Percentiles rank a stretch among this genome's conserved stretches.
Conservation (phyloP, 2,797 vertebrate species). For the Cyclopterus lumpus region DNA sequence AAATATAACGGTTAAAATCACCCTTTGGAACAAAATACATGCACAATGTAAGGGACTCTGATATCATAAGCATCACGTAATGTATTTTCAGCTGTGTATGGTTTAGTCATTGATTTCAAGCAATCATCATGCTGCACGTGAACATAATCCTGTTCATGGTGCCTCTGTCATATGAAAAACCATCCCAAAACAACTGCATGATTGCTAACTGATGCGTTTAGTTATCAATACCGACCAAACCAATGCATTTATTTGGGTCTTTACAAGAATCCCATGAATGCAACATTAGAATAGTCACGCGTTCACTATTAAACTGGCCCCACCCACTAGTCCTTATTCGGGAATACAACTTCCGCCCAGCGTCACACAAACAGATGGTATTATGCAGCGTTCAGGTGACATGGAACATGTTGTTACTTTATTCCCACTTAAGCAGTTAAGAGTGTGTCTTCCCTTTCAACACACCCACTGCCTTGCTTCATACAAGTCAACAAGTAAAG, state of each 20-base stretch:
- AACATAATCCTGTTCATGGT: rapidly evolving
- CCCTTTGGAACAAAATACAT: rapidly evolving
- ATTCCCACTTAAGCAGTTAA: neutral
- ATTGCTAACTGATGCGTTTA: rapidly evolving
- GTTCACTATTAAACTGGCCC: constrained; percentile 51
- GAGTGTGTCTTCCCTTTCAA: neutral
- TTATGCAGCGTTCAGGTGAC: neutral
- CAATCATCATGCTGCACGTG: too few species aligned
- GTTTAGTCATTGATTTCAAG: neutral
- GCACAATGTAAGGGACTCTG: rapidly evolving
- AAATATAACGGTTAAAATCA: neutral
- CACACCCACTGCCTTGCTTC: neutral
- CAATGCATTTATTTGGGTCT: rapidly evolving
- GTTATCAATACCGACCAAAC: neutral
- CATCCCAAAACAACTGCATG: neutral
- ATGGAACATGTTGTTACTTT: neutral
- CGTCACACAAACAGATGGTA: neutral
- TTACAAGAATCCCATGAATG: constrained; percentile 32
- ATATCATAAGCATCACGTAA: rapidly evolving
- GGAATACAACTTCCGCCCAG: constrained; percentile 25
- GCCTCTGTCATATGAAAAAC: rapidly evolving
- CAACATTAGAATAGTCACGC: constrained; percentile 60
- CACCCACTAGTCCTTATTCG: constrained; percentile 57
- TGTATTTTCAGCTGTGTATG: too few species aligned
- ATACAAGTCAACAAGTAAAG: neutral